Evolutionary conservation across 1,140 invertebrate species (phyloP), one percentile per base, ranked within the genome.

Genomic region (Augochlora pura): DNA sequence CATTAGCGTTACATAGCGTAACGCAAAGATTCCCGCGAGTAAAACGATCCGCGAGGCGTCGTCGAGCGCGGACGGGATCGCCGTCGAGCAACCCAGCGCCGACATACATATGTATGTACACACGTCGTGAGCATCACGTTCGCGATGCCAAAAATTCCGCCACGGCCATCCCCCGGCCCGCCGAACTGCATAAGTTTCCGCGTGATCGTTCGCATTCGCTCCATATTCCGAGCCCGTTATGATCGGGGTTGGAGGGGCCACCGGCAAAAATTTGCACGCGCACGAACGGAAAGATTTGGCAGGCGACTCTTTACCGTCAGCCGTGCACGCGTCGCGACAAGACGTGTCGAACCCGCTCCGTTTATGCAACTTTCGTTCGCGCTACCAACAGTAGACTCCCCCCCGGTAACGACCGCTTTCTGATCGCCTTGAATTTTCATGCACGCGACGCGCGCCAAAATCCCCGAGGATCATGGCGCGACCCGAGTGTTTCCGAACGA

Each of bases 181-280:
- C 46, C 38, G 25, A 67, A 83, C 64, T 67, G 57, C 49, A 57
- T 38, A 82, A 83, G 32, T 84, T 83, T 82, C 69, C 16, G 57
- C 57, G 66, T 49, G 63, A 85, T 77, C 79, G 82, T 84, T 65
- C 32, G 57, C 52, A 32, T 77, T 80, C 77, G 68, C 57, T 76
- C 81, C 81, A 83, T 80, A 83, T 81, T 84, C 81, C 74, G 63
- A 54, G 39, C 69, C 65, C 79, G 76, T 39, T 68, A 62, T 70
- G 64, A 82, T 70, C 80, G 80, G 54, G 8, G n/a, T n/a, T n/a
- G 21, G 21, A 21, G 8, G 54, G 54, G 39, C 52, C n/a, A n/a
- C n/a, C n/a, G 71, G 54, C 52, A 52, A 67, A 79, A 82, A 83
- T 83, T 84, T 77, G 60, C 64, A 67, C 69, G 82, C 64, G 80